These are phyloP conservation scores for Perodicticus potto DNA, from an alignment of 2,797 vertebrate species.

Conservation along the genomic window DNA sequence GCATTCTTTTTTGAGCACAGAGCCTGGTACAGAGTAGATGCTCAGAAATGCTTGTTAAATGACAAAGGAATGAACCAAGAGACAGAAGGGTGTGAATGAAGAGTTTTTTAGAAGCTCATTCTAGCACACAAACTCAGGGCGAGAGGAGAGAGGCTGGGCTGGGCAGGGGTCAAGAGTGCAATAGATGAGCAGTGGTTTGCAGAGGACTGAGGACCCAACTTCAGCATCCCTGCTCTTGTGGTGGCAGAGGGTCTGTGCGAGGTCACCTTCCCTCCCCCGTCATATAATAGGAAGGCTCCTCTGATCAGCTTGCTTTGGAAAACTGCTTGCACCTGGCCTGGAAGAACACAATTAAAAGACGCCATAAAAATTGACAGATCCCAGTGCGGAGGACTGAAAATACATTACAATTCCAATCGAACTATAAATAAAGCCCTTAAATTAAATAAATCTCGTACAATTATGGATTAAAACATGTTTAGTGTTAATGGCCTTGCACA, in stretches of 20 bases:
- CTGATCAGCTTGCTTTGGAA: slow-evolving; percentile 80
- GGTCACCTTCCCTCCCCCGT: slow-evolving; percentile 9
- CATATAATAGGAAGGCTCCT: slow-evolving; percentile 66
- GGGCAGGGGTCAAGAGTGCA: rapidly evolving
- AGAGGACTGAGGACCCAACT: not conserved
- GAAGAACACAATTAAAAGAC: slow-evolving; percentile 89
- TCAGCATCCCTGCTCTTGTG: not conserved
- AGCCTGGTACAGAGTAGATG: not conserved
- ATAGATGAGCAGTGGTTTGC: not conserved
- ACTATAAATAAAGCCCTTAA: slow-evolving; percentile 89
- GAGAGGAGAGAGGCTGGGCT: not conserved
- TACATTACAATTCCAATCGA: slow-evolving; percentile 89
- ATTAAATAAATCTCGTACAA: slow-evolving; percentile 91
- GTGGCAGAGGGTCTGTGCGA: slow-evolving; percentile 33
- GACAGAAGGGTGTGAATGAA: not conserved
- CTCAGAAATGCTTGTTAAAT: not conserved
- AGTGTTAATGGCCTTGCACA: slow-evolving; percentile 88
- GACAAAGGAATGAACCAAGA: not conserved
- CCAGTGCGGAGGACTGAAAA: slow-evolving; percentile 85
- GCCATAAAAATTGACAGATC: slow-evolving; percentile 91
- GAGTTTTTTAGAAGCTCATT: not conserved
- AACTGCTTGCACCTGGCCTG: slow-evolving; percentile 85
- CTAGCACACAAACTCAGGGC: not conserved
- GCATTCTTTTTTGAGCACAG: not conserved
- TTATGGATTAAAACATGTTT: slow-evolving; percentile 91